Evolutionary conservation across 2,888 invertebrate species (phyloP).

Genomic region (Amphipyra tragopoginis): DNA sequence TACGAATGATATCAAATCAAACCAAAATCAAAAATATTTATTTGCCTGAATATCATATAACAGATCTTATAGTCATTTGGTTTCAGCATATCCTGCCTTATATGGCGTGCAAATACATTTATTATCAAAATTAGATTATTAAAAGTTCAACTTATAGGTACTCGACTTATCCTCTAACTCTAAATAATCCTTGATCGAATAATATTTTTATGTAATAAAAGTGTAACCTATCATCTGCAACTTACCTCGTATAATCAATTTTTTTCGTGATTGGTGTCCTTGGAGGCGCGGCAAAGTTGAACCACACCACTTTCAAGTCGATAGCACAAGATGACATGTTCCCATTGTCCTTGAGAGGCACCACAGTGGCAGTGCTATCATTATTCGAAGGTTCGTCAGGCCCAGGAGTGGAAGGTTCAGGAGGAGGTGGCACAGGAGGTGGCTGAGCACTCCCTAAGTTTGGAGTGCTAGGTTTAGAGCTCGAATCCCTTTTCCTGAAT

Average conservation of each 20-base stretch:
- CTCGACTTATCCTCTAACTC: too few relatives aligned
- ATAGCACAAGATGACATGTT: constrained; percentile 96
- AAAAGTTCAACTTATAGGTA: too few relatives aligned
- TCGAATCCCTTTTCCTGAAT: constrained; percentile 89
- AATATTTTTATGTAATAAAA: too few relatives aligned
- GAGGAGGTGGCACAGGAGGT: constrained; percentile 72
- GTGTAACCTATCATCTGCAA: too few relatives aligned
- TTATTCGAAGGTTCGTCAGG: constrained; percentile 81
- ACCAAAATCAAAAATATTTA: too few relatives aligned
- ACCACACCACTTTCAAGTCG: constrained; percentile 97
- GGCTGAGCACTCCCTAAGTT: constrained; percentile 85
- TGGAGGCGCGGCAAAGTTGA: constrained; percentile 99
- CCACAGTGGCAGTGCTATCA: constrained; percentile 79
- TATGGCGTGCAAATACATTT: too few relatives aligned
- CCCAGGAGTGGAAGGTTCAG: constrained; percentile 77
- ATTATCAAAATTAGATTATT: too few relatives aligned
- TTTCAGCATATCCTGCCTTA: too few relatives aligned
- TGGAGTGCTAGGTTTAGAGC: constrained; percentile 90
- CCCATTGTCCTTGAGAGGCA: constrained; percentile 91
- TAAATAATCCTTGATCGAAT: too few relatives aligned
- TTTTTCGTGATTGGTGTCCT: constrained; percentile 97
- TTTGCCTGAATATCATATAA: too few relatives aligned
- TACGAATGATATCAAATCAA: too few relatives aligned
- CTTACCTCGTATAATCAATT: constrained; percentile 96
- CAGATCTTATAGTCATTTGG: too few relatives aligned